phyloP scores from a whole-genome alignment of 2,113 vertebrate species.

The Myrmecobius fasciatus region DNA sequence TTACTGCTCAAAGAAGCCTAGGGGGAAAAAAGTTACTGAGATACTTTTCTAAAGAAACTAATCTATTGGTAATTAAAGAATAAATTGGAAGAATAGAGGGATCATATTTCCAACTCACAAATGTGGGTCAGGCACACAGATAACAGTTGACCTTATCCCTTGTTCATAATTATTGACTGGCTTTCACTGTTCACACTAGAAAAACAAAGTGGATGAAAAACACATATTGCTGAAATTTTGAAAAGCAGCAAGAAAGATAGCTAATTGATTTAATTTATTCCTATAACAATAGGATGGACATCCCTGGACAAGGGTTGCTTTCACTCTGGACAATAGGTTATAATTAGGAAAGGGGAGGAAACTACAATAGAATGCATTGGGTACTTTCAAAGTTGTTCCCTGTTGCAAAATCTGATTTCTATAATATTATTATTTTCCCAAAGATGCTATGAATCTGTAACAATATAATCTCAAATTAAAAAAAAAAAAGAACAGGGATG shows the following conservation, averaged over 20 bases:
- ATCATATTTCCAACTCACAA: conserved; percentile 44
- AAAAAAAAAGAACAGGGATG: neutral
- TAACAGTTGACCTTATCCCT: neutral
- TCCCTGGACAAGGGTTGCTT: neutral
- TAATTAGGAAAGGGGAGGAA: neutral
- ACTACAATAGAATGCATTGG: neutral
- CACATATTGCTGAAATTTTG: neutral
- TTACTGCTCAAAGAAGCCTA: neutral
- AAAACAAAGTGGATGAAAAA: neutral
- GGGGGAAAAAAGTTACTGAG: conserved; percentile 66
- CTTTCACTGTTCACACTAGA: neutral
- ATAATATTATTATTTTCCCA: neutral
- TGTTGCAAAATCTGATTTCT: neutral
- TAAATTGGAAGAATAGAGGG: conserved; percentile 46
- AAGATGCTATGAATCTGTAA: neutral
- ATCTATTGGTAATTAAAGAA: conserved; percentile 46
- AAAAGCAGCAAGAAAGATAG: neutral
- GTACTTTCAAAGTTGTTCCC: neutral
- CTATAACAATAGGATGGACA: neutral
- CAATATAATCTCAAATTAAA: neutral
- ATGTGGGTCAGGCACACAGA: conserved; percentile 1
- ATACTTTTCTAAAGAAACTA: conserved; percentile 60
- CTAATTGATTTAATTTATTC: neutral
- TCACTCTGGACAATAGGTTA: neutral
- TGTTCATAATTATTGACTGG: neutral